Conservation (phyloP, 2,888 invertebrate species). For the Mythimna loreyi region DNA sequence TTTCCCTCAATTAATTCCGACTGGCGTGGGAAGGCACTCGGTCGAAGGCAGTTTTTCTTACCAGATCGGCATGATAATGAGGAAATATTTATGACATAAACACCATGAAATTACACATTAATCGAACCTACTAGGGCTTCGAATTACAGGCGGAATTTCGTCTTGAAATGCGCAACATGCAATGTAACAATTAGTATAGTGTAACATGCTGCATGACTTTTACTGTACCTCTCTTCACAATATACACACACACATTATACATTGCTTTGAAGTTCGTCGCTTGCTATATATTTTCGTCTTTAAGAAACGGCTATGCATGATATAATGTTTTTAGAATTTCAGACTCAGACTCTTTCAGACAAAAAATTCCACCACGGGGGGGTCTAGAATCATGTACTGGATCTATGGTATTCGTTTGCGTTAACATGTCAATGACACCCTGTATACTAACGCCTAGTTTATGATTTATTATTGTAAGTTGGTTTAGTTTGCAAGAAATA, state of each 20-base stretch:
- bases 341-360: no score
- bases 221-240: background rate
- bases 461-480: no score
- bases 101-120: constrained; percentile 35
- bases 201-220: background rate
- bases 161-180: constrained; percentile 5
- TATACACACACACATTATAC: background rate
- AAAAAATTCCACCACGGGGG: no score
- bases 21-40: constrained; percentile 54
- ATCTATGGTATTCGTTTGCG: no score
- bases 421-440: no score
- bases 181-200: constrained; percentile 2
- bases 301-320: no score
- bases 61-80: constrained; percentile 47
- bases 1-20: constrained; percentile 50
- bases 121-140: constrained; percentile 2
- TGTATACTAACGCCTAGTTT: no score
- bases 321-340: no score
- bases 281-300: background rate
- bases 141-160: constrained; percentile 15
- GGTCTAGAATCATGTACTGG: no score
- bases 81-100: constrained; percentile 50
- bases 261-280: background rate
- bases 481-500: no score
- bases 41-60: constrained; percentile 45